Evolutionary conservation across 2,888 invertebrate genomes (phyloP).

Genomic region (Heteromurus nitidus): DNA sequence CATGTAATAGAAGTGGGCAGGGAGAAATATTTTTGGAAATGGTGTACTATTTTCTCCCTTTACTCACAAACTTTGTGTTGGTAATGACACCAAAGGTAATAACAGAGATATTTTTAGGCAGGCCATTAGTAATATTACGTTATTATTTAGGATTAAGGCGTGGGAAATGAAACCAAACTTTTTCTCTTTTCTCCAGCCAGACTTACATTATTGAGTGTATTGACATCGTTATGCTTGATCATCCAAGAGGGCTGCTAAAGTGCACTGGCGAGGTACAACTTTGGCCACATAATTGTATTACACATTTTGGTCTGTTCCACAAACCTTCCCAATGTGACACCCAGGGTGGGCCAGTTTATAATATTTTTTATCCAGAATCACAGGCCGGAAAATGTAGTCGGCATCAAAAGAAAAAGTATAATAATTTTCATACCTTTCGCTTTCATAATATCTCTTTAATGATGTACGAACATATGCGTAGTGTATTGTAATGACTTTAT

Average conservation of each 20-base stretch:
- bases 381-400: not conserved
- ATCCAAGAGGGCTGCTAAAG: no score
- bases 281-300: slow-evolving; percentile 9
- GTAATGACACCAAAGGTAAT: no score
- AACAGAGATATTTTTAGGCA: no score
- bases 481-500: slow-evolving; percentile 1
- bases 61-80: no score
- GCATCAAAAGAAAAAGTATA: slow-evolving; percentile 1
- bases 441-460: not conserved
- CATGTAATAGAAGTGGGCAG: no score
- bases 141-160: not conserved
- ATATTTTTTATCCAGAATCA: not conserved
- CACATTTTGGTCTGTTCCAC: slow-evolving; percentile 11
- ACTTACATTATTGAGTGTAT: not conserved
- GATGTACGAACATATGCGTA: not conserved
- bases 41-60: no score
- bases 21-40: no score
- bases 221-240: not conserved
- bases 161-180: not conserved
- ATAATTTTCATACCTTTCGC: not conserved
- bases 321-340: not conserved
- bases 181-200: not conserved
- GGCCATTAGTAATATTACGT: not conserved
- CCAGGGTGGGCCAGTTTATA: slow-evolving; percentile 11
- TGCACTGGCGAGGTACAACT: no score